A percentile compares a stretch with the other conserved stretches of the same genome.
These are phyloP conservation scores for Eueremaeus valkanovi DNA, from an alignment of 2,888 invertebrate species.

Conservation along the genomic window DNA sequence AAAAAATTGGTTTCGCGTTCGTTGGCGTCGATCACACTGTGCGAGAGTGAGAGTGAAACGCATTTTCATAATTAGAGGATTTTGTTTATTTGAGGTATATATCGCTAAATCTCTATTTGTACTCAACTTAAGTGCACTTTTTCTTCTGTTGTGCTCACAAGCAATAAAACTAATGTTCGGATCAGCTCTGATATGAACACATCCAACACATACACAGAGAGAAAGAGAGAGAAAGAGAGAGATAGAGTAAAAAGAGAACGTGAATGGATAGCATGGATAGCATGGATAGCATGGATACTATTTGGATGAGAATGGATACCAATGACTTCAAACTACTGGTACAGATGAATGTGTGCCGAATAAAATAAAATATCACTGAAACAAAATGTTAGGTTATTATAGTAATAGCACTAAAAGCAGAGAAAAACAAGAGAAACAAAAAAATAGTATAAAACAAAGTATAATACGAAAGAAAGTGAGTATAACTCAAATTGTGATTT, in stretches of 20 bases:
- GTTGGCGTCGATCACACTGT: not conserved
- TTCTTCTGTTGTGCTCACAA: not conserved
- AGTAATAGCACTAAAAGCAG: not conserved
- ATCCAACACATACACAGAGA: not conserved
- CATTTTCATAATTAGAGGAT: constrained; percentile 28
- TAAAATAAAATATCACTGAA: constrained; percentile 28
- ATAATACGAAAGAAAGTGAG: not conserved
- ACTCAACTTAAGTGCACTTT: constrained; percentile 33
- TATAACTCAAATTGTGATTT: constrained; percentile 9
- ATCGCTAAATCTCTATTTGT: constrained; percentile 22
- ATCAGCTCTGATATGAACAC: constrained; percentile 8
- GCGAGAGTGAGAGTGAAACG: not conserved
- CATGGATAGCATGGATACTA: not conserved
- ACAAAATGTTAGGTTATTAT: constrained; percentile 25
- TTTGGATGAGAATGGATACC: not conserved
- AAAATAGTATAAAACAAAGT: not conserved
- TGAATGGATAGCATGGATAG: not conserved
- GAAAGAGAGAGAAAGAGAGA: not conserved
- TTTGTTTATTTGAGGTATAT: constrained; percentile 29
- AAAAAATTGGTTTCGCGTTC: not conserved
- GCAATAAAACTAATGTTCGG: constrained; percentile 29
- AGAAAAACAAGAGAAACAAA: not conserved
- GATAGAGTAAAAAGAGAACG: not conserved
- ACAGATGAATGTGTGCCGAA: constrained; percentile 12
- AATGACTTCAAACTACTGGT: not conserved